Evolutionary conservation across 2,113 vertebrate species (phyloP).

Genomic region (Manacus vitellinus): DNA sequence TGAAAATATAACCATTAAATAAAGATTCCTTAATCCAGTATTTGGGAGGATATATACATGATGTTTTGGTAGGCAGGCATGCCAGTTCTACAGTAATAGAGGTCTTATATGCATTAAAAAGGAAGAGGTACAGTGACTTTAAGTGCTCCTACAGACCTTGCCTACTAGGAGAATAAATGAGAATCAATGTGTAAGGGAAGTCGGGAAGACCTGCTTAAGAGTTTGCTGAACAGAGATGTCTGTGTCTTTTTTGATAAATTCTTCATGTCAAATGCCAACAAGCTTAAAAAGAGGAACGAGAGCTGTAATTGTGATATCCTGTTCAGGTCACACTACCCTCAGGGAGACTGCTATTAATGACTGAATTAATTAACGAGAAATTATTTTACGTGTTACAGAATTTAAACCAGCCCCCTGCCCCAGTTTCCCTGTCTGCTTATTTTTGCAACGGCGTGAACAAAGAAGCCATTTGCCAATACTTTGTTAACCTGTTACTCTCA

Average conservation of each 20-base stretch:
- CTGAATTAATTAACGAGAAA: constrained; percentile 58
- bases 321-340: constrained; percentile 56
- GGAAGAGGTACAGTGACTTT: background rate
- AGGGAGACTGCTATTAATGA: constrained; percentile 37
- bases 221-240: background rate
- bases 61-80: background rate
- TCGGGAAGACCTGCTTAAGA: background rate
- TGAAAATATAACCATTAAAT: background rate
- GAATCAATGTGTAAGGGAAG: background rate
- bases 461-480: constrained; percentile 58
- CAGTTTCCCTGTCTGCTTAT: background rate
- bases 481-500: constrained; percentile 54
- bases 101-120: background rate
- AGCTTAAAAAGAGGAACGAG: constrained; percentile 1
- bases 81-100: background rate
- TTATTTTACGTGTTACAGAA: constrained; percentile 17
- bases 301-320: constrained; percentile 53
- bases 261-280: constrained; percentile 34
- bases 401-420: constrained; percentile 26
- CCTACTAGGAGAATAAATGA: background rate
- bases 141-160: background rate
- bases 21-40: background rate
- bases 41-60: background rate
- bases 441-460: constrained; percentile 40
- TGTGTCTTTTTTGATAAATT: constrained; percentile 40